Percentiles rank a stretch among this genome's conserved stretches.
Evolutionary conservation across 2,888 invertebrate genomes (phyloP).

Genomic region (Tipula lateralis): DNA sequence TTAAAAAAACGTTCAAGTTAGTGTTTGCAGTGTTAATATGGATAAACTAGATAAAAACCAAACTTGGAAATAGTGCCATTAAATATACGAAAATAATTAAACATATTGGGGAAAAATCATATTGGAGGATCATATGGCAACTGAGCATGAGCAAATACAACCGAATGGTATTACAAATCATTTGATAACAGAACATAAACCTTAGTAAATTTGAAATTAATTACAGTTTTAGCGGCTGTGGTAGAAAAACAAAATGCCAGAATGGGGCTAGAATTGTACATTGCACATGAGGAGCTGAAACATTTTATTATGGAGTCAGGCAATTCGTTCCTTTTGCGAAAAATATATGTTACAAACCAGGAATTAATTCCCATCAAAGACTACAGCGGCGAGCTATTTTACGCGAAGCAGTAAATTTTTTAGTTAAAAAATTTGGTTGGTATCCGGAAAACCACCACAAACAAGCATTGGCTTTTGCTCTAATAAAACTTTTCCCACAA

Average conservation of each 20-base stretch:
- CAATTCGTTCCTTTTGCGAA: background rate
- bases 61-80: background rate
- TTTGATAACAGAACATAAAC: background rate
- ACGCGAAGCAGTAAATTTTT: too few species aligned
- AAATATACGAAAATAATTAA: background rate
- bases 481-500: background rate
- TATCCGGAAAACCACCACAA: too few species aligned
- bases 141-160: too few species aligned
- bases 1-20: too few species aligned
- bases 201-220: background rate
- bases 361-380: background rate
- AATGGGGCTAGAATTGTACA: background rate
- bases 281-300: background rate
- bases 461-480: background rate
- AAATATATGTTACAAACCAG: background rate
- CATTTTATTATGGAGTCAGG: background rate
- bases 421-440: too few species aligned
- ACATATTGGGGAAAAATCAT: background rate
- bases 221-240: background rate
- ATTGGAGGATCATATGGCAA: background rate
- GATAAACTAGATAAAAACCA: too few species aligned
- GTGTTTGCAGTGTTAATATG: too few species aligned
- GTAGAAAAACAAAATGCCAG: background rate
- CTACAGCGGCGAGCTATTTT: background rate
- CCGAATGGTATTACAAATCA: background rate